Conservation (phyloP, 2,797 vertebrate genomes). For the Chaunax sp. region DNA sequence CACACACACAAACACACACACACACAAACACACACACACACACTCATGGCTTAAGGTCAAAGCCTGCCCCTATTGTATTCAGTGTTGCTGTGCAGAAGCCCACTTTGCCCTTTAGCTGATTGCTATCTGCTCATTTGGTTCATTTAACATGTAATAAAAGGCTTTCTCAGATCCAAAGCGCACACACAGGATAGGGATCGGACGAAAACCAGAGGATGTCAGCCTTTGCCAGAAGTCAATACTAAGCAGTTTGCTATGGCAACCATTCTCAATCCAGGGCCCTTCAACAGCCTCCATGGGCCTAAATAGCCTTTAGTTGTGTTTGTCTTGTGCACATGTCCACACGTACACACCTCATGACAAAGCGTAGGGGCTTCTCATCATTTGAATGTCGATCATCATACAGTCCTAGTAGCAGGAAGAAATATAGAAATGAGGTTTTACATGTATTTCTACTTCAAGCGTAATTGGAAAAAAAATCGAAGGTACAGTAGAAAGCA, state of each 20-base stretch:
- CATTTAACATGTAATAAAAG: conserved; percentile 61
- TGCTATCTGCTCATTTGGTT: conserved; percentile 63
- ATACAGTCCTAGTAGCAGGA: not conserved
- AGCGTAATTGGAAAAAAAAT: conserved; percentile 19
- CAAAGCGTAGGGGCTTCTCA: conserved; percentile 9
- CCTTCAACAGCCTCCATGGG: conserved; percentile 13
- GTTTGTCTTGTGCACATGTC: conserved; percentile 4
- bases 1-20: conserved; percentile 2
- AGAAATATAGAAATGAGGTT: conserved; percentile 4
- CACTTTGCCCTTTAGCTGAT: conserved; percentile 59
- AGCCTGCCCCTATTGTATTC: conserved; percentile 44
- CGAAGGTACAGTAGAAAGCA: conserved; percentile 5
- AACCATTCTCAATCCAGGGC: conserved; percentile 41
- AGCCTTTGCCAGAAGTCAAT: conserved; percentile 63
- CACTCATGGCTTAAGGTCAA: conserved; percentile 41
- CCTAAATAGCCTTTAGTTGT: conserved; percentile 17
- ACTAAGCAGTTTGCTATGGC: conserved; percentile 62
- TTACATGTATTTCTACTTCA: conserved; percentile 25
- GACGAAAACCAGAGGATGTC: conserved; percentile 56
- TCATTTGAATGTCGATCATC: not conserved
- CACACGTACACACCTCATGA: conserved; percentile 3
- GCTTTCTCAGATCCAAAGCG: conserved; percentile 41
- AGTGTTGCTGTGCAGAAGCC: conserved; percentile 44
- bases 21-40: conserved; percentile 7
- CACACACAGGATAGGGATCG: conserved; percentile 14